A percentile compares a stretch with the other conserved stretches of the same genome.
phyloP scores from a whole-genome alignment of 2,797 vertebrate genomes.

The Propithecus deckenii region DNA sequence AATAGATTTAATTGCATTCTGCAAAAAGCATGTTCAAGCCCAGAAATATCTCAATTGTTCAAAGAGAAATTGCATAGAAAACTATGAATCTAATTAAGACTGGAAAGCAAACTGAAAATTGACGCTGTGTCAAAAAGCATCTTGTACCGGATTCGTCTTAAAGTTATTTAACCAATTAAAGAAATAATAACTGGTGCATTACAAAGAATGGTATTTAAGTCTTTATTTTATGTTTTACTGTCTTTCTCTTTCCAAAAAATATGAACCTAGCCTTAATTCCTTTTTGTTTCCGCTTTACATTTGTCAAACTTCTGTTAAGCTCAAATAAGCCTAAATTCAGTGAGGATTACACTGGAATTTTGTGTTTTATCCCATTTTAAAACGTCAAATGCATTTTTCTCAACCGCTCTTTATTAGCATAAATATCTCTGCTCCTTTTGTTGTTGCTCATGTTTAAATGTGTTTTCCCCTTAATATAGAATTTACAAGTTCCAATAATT shows the following conservation, averaged over 20 bases:
- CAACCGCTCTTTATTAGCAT: not conserved
- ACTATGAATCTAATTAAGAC: slow-evolving; percentile 60
- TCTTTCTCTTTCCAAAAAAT: slow-evolving; percentile 37
- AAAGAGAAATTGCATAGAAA: slow-evolving; percentile 8
- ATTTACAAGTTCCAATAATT: not conserved
- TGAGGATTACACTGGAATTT: slow-evolving; percentile 46
- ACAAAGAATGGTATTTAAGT: not conserved
- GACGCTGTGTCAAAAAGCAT: slow-evolving; percentile 55
- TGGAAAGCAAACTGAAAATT: slow-evolving; percentile 63
- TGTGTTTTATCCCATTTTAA: slow-evolving; percentile 45
- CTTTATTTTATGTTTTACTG: slow-evolving; percentile 18
- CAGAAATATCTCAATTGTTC: slow-evolving; percentile 29
- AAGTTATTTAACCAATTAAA: slow-evolving; percentile 70
- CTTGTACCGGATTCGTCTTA: slow-evolving; percentile 37
- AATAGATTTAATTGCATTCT: not conserved
- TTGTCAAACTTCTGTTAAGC: slow-evolving; percentile 42
- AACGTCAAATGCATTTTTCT: slow-evolving; percentile 55
- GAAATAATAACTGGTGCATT: slow-evolving; percentile 51
- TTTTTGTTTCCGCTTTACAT: not conserved
- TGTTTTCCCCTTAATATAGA: not conserved
- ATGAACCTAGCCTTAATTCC: slow-evolving; percentile 42
- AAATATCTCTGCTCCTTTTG: not conserved
- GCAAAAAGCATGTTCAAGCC: not conserved
- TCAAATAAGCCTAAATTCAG: slow-evolving; percentile 57
- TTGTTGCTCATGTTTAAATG: not conserved